These are phyloP conservation scores for Sebastes elongatus DNA, from an alignment of 2,797 vertebrate genomes.

Conservation along the genomic window DNA sequence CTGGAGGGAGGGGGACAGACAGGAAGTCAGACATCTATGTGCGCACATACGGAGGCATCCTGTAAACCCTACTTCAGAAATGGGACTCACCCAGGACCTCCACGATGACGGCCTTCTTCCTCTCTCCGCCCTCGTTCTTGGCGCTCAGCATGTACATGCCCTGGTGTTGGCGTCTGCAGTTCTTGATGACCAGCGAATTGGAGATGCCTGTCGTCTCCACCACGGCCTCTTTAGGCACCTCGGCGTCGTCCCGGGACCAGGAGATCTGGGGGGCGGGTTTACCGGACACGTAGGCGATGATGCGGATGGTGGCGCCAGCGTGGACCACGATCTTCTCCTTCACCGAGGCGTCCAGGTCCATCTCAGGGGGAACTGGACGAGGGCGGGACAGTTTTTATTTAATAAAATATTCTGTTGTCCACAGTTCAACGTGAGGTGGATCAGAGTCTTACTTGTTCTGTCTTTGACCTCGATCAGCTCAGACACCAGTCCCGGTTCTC, in stretches of 20 bases:
- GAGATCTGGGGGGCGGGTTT: slow-evolving; percentile 92
- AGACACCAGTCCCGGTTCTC: slow-evolving; percentile 92
- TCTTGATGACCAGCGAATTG: slow-evolving; percentile 95
- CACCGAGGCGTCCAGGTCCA: slow-evolving; percentile 94
- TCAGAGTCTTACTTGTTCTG: slow-evolving; percentile 89
- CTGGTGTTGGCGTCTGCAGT: slow-evolving; percentile 93
- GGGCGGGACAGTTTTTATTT: not conserved
- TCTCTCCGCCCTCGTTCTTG: slow-evolving; percentile 96
- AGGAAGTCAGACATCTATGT: not conserved
- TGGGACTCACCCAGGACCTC: slow-evolving; percentile 92
- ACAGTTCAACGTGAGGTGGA: not conserved
- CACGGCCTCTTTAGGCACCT: slow-evolving; percentile 91
- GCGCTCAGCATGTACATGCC: slow-evolving; percentile 94
- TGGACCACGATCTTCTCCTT: slow-evolving; percentile 98
- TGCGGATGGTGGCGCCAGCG: slow-evolving; percentile 94
- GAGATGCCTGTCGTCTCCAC: slow-evolving; percentile 96
- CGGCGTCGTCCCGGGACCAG: slow-evolving; percentile 90
- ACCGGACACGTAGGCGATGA: slow-evolving; percentile 97
- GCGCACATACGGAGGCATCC: too few species aligned
- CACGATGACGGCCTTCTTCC: slow-evolving; percentile 94
- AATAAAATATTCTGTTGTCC: not conserved
- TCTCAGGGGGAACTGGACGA: slow-evolving; percentile 90
- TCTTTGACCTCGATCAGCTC: slow-evolving; percentile 96
- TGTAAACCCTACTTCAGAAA: not conserved
- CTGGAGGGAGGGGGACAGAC: slow-evolving; percentile 63